Evolutionary conservation across 2,888 invertebrate genomes (phyloP).

Genomic region (Tigriopus californicus): DNA sequence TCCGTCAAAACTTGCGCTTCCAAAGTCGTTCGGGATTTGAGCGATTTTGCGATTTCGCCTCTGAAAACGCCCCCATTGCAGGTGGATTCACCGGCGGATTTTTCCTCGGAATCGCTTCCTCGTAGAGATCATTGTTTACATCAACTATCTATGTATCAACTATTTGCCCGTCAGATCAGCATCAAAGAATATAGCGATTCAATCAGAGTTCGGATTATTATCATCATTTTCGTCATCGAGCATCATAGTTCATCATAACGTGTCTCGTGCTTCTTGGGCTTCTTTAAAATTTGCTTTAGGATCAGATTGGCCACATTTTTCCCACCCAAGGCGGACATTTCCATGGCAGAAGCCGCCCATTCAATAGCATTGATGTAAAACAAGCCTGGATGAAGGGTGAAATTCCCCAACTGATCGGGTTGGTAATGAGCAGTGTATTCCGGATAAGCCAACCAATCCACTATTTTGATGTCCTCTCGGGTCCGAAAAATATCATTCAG

Average conservation of each 20-base stretch:
- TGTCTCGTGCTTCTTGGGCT: too few species aligned
- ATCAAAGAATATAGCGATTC: neutral
- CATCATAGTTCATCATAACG: too few species aligned
- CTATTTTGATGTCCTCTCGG: conserved; percentile 25
- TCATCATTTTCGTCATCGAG: too few species aligned
- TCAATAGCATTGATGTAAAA: conserved; percentile 44
- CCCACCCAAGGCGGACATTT: conserved; percentile 41
- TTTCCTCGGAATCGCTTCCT: conserved; percentile 61
- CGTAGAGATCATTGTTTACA: conserved; percentile 20
- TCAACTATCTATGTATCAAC: neutral
- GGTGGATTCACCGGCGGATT: conserved; percentile 74
- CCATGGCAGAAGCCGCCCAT: conserved; percentile 45
- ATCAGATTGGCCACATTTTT: conserved; percentile 40
- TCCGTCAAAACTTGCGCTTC: conserved; percentile 8
- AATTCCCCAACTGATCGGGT: conserved; percentile 27
- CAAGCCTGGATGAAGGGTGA: conserved; percentile 33
- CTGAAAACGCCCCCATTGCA: conserved; percentile 52
- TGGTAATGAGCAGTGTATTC: conserved; percentile 26
- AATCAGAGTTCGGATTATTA: neutral
- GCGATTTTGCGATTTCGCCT: conserved; percentile 34
- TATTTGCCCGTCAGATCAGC: neutral
- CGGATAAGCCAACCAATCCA: conserved; percentile 39
- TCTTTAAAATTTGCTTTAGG: conserved; percentile 28
- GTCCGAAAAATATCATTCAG: conserved; percentile 32
- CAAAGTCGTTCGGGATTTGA: conserved; percentile 9